Evolutionary conservation across 2,888 invertebrate species (phyloP).

Genomic region (Eupithecia tripunctaria): DNA sequence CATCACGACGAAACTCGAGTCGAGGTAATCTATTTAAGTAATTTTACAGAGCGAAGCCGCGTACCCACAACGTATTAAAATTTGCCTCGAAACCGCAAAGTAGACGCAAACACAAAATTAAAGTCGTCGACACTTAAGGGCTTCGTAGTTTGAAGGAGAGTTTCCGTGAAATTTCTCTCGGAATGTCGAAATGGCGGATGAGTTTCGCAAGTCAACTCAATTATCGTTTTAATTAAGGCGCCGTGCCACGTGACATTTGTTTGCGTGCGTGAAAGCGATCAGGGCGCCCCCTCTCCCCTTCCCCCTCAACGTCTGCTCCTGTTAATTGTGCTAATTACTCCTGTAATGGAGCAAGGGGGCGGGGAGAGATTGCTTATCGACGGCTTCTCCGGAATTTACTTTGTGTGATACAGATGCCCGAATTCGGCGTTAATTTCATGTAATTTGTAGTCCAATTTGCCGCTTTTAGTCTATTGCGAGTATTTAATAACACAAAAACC

Average conservation of each 20-base stretch:
- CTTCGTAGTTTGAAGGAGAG: conserved; percentile 80
- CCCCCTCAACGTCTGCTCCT: conserved; percentile 62
- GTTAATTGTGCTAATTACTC: conserved; percentile 86
- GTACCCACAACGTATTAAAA: conserved; percentile 76
- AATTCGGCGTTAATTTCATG: conserved; percentile 61
- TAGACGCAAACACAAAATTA: conserved; percentile 84
- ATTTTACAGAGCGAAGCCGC: conserved; percentile 75
- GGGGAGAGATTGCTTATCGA: conserved; percentile 82
- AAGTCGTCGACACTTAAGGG: conserved; percentile 83
- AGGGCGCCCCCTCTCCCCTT: conserved; percentile 53
- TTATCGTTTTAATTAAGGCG: conserved; percentile 85
- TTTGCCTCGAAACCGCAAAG: conserved; percentile 80
- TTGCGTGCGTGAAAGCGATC: conserved; percentile 84
- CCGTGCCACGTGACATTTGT: conserved; percentile 83
- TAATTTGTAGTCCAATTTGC: conserved; percentile 56
- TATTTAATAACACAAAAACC: conserved; percentile 12
- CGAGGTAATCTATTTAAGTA: conserved; percentile 79
- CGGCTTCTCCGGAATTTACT: conserved; percentile 75
- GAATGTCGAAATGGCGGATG: conserved; percentile 83
- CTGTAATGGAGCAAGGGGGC: conserved; percentile 82
- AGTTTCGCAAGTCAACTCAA: conserved; percentile 85
- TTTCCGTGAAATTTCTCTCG: conserved; percentile 80
- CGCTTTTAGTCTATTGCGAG: conserved; percentile 22
- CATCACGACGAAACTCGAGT: conserved; percentile 67
- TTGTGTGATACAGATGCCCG: conserved; percentile 68